Evolutionary conservation across 2,888 invertebrate genomes (phyloP), one percentile per base, ranked within the genome.

Genomic region (Ennomos fuscantarius): DNA sequence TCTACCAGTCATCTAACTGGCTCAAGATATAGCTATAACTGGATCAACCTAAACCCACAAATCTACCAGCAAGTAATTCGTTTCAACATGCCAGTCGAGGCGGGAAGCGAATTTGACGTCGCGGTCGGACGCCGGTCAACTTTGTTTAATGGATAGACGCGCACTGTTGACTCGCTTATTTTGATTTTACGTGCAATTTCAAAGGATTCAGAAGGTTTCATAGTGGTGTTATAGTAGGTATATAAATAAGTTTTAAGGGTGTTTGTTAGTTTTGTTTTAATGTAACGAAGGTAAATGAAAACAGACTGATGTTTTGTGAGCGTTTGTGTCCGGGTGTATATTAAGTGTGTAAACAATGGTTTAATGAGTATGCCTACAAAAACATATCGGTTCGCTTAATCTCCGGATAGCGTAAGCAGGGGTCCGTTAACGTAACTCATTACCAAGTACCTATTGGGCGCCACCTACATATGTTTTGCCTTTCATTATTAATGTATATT

Each of bases 121-220:
- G 33, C 56, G 47, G 46, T 39, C 56, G 10, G 46, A 31, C 51
- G 42, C 46, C 51, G 56, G 57, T 51, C 51, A 57, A 57, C 47
- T 52, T 57, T 52, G 47, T 57, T 57, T 57, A 47, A 48, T 43
- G 48, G 47, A 41, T 56, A 51, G 40, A 40, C 42, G 32, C 45
- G 52, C 57, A 24, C 52, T 48, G 56, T 51, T 47, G 36, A 43
- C 43, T 47, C 43, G 34, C 44, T 50, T 37, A 46, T 56, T 57
- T 39, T 52, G 47, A 57, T 57, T 57, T 57, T 39, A 52, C 47
- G 37, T 43, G 33, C 39, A 36, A 48, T 57, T 47, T 52, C 37
- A 47, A 42, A 46, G 45, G 39, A 56, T 41, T 36, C 10, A 41
- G 45, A 49, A 31, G 41, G 43, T 12, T 55, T 39, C 36, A 43